Evolutionary conservation across 2,888 invertebrate genomes (phyloP), one percentile per base, ranked within the genome.

Genomic region (Brenthis ino): DNA sequence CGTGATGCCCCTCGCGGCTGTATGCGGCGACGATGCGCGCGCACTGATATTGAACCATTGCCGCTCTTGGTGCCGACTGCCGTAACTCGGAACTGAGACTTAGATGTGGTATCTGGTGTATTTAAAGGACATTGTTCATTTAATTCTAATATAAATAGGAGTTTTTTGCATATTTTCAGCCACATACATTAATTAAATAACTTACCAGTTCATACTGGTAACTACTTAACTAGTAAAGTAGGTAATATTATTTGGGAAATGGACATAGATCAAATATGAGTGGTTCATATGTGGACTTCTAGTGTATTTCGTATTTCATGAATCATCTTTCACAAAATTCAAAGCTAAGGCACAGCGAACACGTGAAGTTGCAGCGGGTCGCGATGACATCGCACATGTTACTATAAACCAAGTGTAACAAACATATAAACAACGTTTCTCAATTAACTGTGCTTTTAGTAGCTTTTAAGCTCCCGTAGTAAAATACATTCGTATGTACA

Each of bases 21-120:
- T 72, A 74, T 78, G 76, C 77, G 74, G 76, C 77, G 74, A 79
- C 81, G 78, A 68, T 88, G 88, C 88, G 89, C 89, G 89, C 89
- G 89, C 89, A 86, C 74, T 73, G 76, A 72, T 88, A 89, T 89
- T 84, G 89, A 88, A 80, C 88, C 87, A 76, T 68, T 78, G 71
- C 71, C 73, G 71, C 68, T 64, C 66, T 64, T 72, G 78, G 77
- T 74, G 65, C 68, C 71, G 66, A 64, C 74, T 67, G 72, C 67
- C 71, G 72, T 71, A 74, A 74, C 67, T 63, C 56, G 37, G 67
- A 67, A n/a, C 56, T 56, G 50, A 50, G 61, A 61, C 57, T 60
- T 60, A 47, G 37, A 8, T 43, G 37, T 43, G 37, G 37, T 56
- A 67, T 57, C 37, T 43, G n/a, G 11, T 53, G 33, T 53, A 63